Conservation (phyloP, 2,888 invertebrate species). For the Zaprionus lineosus region DNA sequence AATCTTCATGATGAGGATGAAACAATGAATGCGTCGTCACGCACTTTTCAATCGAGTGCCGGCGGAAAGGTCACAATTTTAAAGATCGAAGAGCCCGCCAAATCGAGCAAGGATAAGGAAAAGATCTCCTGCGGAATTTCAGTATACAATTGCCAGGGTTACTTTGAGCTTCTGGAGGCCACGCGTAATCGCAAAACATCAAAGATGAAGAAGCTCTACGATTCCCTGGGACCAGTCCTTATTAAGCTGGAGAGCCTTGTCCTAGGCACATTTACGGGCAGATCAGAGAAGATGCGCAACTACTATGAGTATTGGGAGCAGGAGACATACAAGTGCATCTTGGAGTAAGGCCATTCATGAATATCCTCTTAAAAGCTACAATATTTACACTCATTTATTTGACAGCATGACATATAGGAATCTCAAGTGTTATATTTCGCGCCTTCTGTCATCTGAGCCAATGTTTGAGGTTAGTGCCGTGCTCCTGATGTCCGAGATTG, state of each 20-base stretch:
- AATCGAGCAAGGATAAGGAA: no score
- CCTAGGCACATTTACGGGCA: constrained; percentile 90
- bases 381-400: background rate
- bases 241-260: constrained; percentile 93
- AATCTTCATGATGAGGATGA: background rate
- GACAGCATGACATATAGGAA: constrained; percentile 87
- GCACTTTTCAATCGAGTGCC: constrained; percentile 36
- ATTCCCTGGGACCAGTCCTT: constrained; percentile 90
- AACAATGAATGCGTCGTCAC: background rate
- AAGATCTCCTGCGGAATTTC: constrained; percentile 59
- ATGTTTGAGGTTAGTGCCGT: constrained; percentile 92
- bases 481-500: constrained; percentile 89
- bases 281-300: constrained; percentile 87
- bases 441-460: constrained; percentile 84
- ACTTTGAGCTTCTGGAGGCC: constrained; percentile 88
- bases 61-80: constrained; percentile 45
- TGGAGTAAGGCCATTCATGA: constrained; percentile 83
- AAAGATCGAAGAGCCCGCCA: constrained; percentile 31
- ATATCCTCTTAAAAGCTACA: background rate
- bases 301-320: constrained; percentile 93
- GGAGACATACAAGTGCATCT: constrained; percentile 88
- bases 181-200: constrained; percentile 88
- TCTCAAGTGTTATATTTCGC: constrained; percentile 87
- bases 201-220: constrained; percentile 88
- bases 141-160: constrained; percentile 82